Percentiles rank a stretch among this genome's conserved stretches.
Evolutionary conservation across 2,888 invertebrate genomes (phyloP).

Genomic region (Mesopsocus fuscifrons): DNA sequence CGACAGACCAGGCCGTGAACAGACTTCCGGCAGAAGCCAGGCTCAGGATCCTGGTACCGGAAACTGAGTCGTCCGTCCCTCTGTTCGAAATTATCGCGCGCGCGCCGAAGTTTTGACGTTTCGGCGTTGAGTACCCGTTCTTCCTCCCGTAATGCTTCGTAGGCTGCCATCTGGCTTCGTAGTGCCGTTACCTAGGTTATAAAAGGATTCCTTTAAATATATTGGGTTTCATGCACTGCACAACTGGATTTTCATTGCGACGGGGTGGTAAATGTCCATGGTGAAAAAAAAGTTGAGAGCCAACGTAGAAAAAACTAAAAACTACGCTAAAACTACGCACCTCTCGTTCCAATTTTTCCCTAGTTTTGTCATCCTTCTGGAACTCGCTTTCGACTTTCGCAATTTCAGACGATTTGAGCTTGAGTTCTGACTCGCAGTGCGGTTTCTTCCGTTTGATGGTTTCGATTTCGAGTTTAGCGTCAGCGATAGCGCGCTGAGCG

Average conservation of each 20-base stretch:
- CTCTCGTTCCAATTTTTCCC: slow-evolving; percentile 16
- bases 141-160: slow-evolving; percentile 33
- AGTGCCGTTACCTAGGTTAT: slow-evolving; percentile 13
- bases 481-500: slow-evolving; percentile 56
- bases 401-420: slow-evolving; percentile 43
- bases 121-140: slow-evolving; percentile 33
- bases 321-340: too few relatives aligned
- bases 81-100: slow-evolving; percentile 36
- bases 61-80: slow-evolving; percentile 40
- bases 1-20: slow-evolving; percentile 66
- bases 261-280: too few relatives aligned
- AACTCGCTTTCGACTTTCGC: slow-evolving; percentile 45
- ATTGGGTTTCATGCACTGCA: too few relatives aligned
- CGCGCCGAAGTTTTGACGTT: slow-evolving; percentile 32
- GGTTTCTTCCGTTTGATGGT: slow-evolving; percentile 55
- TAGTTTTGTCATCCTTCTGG: slow-evolving; percentile 31
- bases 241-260: too few relatives aligned
- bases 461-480: slow-evolving; percentile 59
- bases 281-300: too few relatives aligned
- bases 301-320: too few relatives aligned
- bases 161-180: slow-evolving; percentile 18
- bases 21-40: slow-evolving; percentile 42
- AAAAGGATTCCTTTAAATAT: too few relatives aligned
- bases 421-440: slow-evolving; percentile 40
- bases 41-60: slow-evolving; percentile 57